These are phyloP conservation scores for Subanguina moxae DNA, from an alignment of 1,140 invertebrate genomes.

Conservation along the genomic window DNA sequence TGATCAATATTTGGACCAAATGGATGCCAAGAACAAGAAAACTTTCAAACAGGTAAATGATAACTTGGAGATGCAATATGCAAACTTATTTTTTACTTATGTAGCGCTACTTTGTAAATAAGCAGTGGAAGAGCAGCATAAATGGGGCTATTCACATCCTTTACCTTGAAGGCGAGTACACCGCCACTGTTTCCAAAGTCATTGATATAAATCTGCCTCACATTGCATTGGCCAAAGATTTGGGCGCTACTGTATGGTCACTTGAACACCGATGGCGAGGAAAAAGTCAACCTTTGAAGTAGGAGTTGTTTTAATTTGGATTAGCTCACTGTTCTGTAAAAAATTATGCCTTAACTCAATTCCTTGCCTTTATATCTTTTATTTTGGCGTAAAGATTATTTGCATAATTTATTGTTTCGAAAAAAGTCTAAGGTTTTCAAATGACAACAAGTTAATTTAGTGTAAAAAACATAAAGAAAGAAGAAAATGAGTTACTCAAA, in stretches of 20 bases:
- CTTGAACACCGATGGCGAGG: constrained; percentile 6
- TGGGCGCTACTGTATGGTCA: constrained; percentile 6
- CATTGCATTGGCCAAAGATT: not conserved
- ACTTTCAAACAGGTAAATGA: not conserved
- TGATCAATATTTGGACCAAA: not conserved
- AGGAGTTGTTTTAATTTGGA: not conserved
- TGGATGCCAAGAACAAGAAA: constrained; percentile 2
- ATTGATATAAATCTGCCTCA: not conserved
- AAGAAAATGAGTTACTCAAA: no score
- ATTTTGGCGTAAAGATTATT: no score
- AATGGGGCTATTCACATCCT: not conserved
- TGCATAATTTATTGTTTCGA: no score
- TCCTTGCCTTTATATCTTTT: no score
- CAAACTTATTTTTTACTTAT: not conserved
- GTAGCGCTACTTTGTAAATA: constrained; percentile 5
- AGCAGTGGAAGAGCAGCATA: not conserved
- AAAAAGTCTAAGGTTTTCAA: no score
- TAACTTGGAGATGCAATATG: no score
- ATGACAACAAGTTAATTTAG: no score
- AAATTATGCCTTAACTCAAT: not conserved
- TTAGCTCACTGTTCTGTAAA: not conserved
- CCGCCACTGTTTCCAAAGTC: not conserved
- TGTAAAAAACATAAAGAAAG: no score
- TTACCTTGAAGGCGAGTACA: not conserved
- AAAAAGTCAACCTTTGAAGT: constrained; percentile 7